phyloP scores from a whole-genome alignment of 2,113 vertebrate species.

The Anguilla rostrata region DNA sequence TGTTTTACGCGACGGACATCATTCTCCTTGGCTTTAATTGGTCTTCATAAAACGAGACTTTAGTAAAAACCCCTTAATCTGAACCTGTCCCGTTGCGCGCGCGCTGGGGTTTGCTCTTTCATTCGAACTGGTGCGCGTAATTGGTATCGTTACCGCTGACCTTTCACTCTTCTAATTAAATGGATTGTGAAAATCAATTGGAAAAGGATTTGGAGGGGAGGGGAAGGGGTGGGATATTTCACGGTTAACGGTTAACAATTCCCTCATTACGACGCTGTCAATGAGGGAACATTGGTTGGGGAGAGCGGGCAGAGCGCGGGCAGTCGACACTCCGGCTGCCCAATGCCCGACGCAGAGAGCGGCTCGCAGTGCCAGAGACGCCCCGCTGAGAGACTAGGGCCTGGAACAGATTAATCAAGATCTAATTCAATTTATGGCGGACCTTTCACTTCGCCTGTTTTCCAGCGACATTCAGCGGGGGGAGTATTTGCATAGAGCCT shows the following conservation, averaged over 20 bases:
- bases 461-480: slow-evolving; percentile 57
- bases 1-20: too few species aligned
- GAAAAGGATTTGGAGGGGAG: neutral
- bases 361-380: slow-evolving; percentile 60
- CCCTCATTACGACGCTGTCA: neutral
- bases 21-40: too few species aligned
- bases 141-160: slow-evolving; percentile 3
- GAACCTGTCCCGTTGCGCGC: neutral
- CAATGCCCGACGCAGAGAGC: slow-evolving; percentile 53
- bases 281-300: neutral
- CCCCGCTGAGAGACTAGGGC: slow-evolving; percentile 62
- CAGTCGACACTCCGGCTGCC: slow-evolving; percentile 41
- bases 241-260: slow-evolving; percentile 37
- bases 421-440: slow-evolving; percentile 71
- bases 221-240: neutral
- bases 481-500: slow-evolving; percentile 43
- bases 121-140: neutral
- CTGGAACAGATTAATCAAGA: slow-evolving; percentile 70
- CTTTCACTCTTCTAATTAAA: neutral
- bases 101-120: neutral
- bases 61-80: neutral
- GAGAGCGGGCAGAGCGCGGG: neutral
- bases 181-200: neutral
- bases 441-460: slow-evolving; percentile 57
- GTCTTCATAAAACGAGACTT: too few species aligned